phyloP scores from a whole-genome alignment of 2,888 invertebrate species.

The Andrena bucephala region DNA sequence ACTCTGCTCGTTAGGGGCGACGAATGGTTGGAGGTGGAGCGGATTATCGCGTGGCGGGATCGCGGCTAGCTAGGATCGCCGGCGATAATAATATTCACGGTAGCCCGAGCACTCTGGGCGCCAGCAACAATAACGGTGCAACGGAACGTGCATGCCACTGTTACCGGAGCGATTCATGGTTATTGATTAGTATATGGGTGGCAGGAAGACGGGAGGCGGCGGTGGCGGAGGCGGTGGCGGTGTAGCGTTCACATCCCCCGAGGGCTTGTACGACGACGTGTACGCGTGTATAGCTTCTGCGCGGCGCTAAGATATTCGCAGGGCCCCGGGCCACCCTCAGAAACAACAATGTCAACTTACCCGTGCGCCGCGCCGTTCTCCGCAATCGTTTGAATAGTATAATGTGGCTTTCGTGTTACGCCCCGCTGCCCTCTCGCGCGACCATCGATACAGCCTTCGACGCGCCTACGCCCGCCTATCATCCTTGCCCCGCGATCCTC shows the following conservation, averaged over 20 bases:
- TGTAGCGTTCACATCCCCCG: conserved; percentile 69
- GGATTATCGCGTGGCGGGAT: conserved; percentile 26
- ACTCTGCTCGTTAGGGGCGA: conserved; percentile 1
- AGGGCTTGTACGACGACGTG: conserved; percentile 69
- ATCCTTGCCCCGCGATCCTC: neutral
- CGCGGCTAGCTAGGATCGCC: conserved; percentile 41
- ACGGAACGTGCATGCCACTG: conserved; percentile 77
- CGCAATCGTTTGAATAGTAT: conserved; percentile 82
- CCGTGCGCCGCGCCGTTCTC: conserved; percentile 59
- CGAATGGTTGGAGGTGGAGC: neutral
- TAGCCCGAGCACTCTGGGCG: conserved; percentile 62
- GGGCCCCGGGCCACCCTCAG: conserved; percentile 80
- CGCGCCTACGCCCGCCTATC: neutral
- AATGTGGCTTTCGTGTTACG: conserved; percentile 81
- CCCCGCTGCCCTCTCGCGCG: conserved; percentile 29
- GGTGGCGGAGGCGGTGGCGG: conserved; percentile 40
- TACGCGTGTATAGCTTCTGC: conserved; percentile 61
- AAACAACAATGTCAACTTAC: conserved; percentile 84
- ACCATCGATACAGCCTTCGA: conserved; percentile 22
- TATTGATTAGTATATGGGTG: conserved; percentile 79
- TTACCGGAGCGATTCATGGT: conserved; percentile 80
- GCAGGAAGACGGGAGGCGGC: conserved; percentile 74
- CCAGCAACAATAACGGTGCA: conserved; percentile 76
- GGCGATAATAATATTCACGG: conserved; percentile 73
- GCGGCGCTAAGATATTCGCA: conserved; percentile 81